Evolutionary conservation across 2,113 vertebrate species (phyloP).

Genomic region (Procavia capensis): DNA sequence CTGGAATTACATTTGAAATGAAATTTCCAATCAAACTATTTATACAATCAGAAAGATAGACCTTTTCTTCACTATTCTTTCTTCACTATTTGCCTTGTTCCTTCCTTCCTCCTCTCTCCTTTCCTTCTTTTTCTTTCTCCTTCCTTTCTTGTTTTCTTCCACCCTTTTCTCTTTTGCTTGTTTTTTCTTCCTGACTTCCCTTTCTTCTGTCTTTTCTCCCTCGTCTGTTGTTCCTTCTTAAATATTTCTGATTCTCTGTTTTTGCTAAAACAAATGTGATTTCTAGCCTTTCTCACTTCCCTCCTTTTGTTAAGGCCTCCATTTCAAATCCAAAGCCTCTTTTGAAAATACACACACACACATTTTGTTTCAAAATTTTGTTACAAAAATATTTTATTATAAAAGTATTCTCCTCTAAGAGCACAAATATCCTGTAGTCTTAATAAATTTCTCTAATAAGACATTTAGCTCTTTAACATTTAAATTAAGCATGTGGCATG

Average conservation of each 20-base stretch:
- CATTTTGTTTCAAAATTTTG: too few species aligned
- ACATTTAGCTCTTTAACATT: not conserved
- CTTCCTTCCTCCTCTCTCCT: not conserved
- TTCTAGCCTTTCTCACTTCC: not conserved
- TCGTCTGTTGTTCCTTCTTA: not conserved
- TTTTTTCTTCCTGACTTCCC: not conserved
- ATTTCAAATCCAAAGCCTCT: not conserved
- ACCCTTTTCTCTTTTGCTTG: not conserved
- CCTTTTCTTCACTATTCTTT: not conserved
- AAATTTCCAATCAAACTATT: not conserved
- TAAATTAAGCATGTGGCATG: accelerated
- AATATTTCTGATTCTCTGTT: not conserved
- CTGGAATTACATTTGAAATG: not conserved
- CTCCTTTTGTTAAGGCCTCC: not conserved
- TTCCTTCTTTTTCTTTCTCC: not conserved
- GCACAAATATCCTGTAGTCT: not conserved
- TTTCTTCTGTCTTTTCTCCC: not conserved
- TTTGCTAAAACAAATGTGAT: not conserved
- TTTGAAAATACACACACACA: not conserved
- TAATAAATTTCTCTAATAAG: not conserved
- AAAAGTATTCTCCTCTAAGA: not conserved
- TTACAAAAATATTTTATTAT: not conserved
- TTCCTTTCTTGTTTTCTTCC: not conserved
- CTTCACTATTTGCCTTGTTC: not conserved
- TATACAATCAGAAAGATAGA: not conserved